phyloP scores from a whole-genome alignment of 92 coral and sea anemone genomes.

The Bergia sp. region DNA sequence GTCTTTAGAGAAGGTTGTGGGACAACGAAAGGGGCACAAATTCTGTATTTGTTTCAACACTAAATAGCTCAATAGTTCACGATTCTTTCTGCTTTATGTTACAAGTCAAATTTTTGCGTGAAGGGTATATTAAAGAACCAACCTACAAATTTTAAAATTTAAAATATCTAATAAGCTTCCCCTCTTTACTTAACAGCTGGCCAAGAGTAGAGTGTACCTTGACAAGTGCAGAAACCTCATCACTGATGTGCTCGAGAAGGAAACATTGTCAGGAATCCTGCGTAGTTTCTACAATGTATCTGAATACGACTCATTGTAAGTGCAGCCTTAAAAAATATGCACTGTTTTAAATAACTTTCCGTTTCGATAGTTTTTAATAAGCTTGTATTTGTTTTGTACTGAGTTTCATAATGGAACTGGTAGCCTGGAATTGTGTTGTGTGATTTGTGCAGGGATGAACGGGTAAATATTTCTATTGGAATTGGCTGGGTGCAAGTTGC shows the following conservation, averaged over 20 bases:
- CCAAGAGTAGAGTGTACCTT: conserved; percentile 40
- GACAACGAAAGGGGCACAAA: background rate
- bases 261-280: conserved; percentile 28
- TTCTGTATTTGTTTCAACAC: background rate
- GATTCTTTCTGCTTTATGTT: background rate
- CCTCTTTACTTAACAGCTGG: conserved; percentile 49
- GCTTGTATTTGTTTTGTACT: too few species aligned
- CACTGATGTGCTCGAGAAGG: conserved; percentile 54
- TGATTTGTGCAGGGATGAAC: too few species aligned
- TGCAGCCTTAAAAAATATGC: background rate
- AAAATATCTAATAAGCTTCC: background rate
- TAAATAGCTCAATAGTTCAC: background rate
- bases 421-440: too few species aligned
- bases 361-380: too few species aligned
- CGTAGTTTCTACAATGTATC: conserved; percentile 49
- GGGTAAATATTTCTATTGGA: too few species aligned
- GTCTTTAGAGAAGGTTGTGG: background rate
- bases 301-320: conserved; percentile 58
- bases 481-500: too few species aligned
- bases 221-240: conserved; percentile 48
- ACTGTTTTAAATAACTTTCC: background rate
- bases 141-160: background rate
- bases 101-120: background rate
- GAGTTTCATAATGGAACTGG: too few species aligned
- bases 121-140: background rate